Base-by-base conservation (phyloP, 2,888 invertebrate genomes). In the Oligia strigilis region DNA sequence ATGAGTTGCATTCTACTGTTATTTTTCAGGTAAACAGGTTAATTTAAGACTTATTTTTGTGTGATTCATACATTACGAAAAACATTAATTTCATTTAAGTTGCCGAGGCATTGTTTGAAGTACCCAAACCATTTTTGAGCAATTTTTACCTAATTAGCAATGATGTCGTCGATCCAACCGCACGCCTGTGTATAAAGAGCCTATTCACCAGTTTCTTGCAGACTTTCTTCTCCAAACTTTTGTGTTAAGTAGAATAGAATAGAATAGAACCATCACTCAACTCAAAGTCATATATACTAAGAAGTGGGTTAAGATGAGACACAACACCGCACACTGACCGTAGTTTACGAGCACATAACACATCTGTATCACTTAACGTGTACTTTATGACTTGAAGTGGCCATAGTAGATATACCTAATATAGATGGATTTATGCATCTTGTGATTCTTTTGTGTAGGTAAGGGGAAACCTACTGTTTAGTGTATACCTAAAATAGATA, bases 301-400 rank as follows among this genome's bases (percentile, higher is more conserved):
- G 43, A 49, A 72, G 6, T 52, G n/a, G 60, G 14, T 67, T 79
- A n/a, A 55, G 36, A 60, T 78, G 23, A 46, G 29, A 60, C 49
- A 71, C 29, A 72, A 14, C 52, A 9, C n/a, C 62, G 52, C 36
- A n/a, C 58, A n/a, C 55, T 70, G 43, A 17, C 55, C 46, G 11
- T 11, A 55, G 52, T 81, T 81, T 81, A 81, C 81, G 81, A 80
- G 58, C 74, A 55, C 60, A 80, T 60, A 72, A 66, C 55, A 81
- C 62, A 80, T 80, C 36, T 49, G 64, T 80, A 52, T 75, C 55
- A 75, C 62, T 80, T 74, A 75, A 72, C 29, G 19, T 43, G 0
- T n/a, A 64, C 40, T 75, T 75, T 75, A 81, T 19, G 70, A 75
- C 70, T 43, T 81, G 6, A 80, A 67, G 70, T 75, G 70, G 58